Evolutionary conservation across 2,888 invertebrate genomes (phyloP).

Genomic region (Neoitamus cyanurus): DNA sequence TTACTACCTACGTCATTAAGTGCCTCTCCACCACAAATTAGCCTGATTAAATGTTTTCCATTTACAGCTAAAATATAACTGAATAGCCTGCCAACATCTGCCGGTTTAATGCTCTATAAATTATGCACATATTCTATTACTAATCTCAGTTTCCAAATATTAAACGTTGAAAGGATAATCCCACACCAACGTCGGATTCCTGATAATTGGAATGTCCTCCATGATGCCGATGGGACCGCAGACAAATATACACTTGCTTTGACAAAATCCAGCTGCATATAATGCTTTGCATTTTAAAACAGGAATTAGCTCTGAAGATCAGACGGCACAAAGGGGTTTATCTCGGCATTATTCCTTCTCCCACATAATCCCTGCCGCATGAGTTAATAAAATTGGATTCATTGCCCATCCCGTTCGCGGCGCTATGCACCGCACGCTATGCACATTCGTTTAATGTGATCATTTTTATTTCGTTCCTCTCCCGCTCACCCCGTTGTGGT

Average conservation of each 20-base stretch:
- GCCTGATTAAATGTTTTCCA: too few relatives aligned
- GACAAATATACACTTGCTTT: background rate
- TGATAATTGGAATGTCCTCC: background rate
- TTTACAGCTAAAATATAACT: too few relatives aligned
- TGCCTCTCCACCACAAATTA: too few relatives aligned
- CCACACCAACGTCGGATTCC: background rate
- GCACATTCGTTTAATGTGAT: background rate
- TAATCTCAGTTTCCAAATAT: background rate
- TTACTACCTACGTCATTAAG: too few relatives aligned
- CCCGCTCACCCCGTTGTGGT: background rate
- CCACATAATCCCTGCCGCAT: background rate
- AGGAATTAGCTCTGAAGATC: background rate
- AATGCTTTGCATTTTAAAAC: background rate
- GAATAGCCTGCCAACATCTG: too few relatives aligned
- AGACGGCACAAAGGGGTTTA: background rate
- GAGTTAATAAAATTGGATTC: conserved; percentile 5
- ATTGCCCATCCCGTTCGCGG: background rate
- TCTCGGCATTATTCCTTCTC: background rate
- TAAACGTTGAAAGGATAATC: background rate
- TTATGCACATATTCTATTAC: too few relatives aligned
- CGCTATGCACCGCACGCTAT: background rate
- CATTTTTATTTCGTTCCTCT: background rate
- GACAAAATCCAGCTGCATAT: background rate
- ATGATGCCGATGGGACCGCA: background rate
- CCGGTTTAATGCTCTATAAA: too few relatives aligned